phyloP scores from a whole-genome alignment of 2,113 vertebrate species.

The Xenotilapia flavipinnis region DNA sequence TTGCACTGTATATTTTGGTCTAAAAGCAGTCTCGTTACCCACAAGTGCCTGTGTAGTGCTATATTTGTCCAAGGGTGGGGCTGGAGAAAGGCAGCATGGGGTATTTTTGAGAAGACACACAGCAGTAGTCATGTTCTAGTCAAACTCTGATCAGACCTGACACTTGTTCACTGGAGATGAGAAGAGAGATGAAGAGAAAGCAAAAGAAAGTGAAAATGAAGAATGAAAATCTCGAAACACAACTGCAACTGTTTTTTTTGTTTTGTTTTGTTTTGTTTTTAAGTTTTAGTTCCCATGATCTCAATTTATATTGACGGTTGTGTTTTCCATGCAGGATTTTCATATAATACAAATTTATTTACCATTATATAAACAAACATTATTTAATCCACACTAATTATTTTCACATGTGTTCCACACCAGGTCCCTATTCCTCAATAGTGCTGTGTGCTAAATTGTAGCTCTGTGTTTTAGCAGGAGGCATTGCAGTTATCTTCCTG shows the following conservation, averaged over 20 bases:
- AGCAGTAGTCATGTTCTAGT: constrained; percentile 30
- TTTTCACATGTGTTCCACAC: neutral
- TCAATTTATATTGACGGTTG: neutral
- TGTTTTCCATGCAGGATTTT: neutral
- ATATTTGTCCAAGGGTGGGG: constrained; percentile 40
- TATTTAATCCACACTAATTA: neutral
- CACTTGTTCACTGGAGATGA: neutral
- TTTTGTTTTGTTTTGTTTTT: neutral
- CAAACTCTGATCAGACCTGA: constrained; percentile 2
- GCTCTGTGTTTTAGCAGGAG: neutral
- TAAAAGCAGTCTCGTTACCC: neutral
- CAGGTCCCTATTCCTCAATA: neutral
- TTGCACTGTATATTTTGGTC: neutral
- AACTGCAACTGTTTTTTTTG: neutral
- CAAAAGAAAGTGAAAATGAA: neutral
- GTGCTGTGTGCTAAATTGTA: neutral
- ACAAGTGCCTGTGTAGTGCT: constrained; percentile 1
- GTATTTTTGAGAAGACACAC: constrained; percentile 42
- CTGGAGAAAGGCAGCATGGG: neutral
- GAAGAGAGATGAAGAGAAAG: neutral
- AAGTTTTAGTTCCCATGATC: neutral
- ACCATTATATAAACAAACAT: neutral
- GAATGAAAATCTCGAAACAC: neutral
- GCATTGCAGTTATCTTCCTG: neutral
- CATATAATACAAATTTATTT: neutral